Percentiles rank a stretch among this genome's conserved stretches.
Conservation (phyloP, 2,113 vertebrate genomes). For the Trichomycterus rosablanca region DNA sequence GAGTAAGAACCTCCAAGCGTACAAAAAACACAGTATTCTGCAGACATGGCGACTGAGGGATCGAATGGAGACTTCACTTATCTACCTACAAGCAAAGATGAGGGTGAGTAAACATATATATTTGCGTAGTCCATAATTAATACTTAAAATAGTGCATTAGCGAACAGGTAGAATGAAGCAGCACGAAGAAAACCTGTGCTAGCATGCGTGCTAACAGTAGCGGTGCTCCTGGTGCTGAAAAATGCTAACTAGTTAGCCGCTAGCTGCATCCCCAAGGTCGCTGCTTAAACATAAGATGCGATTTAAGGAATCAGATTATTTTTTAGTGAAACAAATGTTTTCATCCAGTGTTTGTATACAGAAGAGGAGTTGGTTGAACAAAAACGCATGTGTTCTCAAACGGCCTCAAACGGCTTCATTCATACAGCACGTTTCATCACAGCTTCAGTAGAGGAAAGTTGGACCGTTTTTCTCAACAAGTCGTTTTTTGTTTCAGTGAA, state of each 20-base stretch:
- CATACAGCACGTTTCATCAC: neutral
- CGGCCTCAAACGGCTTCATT: neutral
- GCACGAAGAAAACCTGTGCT: too few species aligned
- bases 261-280: slow-evolving; percentile 20
- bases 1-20: slow-evolving; percentile 11
- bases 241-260: slow-evolving; percentile 1
- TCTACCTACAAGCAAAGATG: slow-evolving; percentile 61
- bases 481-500: slow-evolving; percentile 70
- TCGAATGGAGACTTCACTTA: slow-evolving; percentile 64
- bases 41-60: slow-evolving; percentile 65
- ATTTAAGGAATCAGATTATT: neutral
- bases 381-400: neutral
- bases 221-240: neutral
- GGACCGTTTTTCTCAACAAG: neutral
- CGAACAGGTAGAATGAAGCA: too few species aligned
- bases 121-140: too few species aligned
- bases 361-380: neutral
- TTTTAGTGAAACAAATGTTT: neutral
- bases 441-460: neutral
- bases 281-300: neutral
- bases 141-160: too few species aligned
- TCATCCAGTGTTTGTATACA: too few species aligned
- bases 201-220: neutral
- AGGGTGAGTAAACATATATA: slow-evolving; percentile 53
- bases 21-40: slow-evolving; percentile 18